Conservation (phyloP, 2,888 invertebrate species). For the Margaritifera margaritifera region DNA sequence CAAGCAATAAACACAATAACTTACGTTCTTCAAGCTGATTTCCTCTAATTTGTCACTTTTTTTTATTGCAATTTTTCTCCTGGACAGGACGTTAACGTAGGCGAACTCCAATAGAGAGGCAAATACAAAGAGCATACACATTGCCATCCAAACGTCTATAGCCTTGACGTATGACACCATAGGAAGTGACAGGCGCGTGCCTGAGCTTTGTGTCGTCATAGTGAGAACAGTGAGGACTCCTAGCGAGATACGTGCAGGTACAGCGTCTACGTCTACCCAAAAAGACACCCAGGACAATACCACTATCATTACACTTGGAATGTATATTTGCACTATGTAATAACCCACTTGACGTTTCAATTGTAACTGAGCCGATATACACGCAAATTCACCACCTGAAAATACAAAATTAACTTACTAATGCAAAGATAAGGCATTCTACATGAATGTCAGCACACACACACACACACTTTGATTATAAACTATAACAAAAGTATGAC, state of each 20-base stretch:
- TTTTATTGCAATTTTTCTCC: constrained; percentile 6
- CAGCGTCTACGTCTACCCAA: constrained; percentile 62
- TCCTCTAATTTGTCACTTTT: neutral
- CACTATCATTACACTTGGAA: constrained; percentile 74
- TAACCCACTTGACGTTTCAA: constrained; percentile 88
- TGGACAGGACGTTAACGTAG: constrained; percentile 35
- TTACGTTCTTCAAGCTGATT: no score
- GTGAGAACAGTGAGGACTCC: constrained; percentile 40
- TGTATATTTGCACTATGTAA: constrained; percentile 75
- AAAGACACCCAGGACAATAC: constrained; percentile 81
- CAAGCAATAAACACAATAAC: no score
- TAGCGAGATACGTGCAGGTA: constrained; percentile 35
- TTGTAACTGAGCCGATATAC: constrained; percentile 77
- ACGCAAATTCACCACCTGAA: constrained; percentile 25
- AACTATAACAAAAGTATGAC: no score
- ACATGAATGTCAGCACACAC: no score
- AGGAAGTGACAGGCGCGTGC: constrained; percentile 30
- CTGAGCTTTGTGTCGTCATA: constrained; percentile 45
- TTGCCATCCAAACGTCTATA: constrained; percentile 42
- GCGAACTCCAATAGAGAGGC: constrained; percentile 36
- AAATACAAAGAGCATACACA: constrained; percentile 39
- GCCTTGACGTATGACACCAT: constrained; percentile 41
- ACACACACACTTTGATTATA: no score
- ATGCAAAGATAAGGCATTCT: no score
- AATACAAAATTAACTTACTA: neutral